Base-by-base conservation (phyloP, 2,797 vertebrate genomes). In the Leptodactylus fallax region DNA sequence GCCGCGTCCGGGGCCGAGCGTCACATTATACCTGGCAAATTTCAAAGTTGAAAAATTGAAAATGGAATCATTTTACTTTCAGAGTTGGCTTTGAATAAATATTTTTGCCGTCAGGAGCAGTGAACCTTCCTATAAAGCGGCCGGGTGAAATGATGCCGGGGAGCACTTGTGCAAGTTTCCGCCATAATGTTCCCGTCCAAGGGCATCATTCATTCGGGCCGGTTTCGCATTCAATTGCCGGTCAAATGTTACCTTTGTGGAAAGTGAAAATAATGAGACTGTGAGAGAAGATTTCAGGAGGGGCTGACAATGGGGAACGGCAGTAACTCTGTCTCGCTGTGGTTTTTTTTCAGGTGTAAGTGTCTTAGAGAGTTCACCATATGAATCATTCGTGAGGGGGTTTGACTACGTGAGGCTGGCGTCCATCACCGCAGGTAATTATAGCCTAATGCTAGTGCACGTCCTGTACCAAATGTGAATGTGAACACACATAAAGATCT, bases 341-440 rank as follows among this genome's bases (percentile, higher is more conserved):
- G 19, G 36, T 82, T 85, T 55, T 2, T 58, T 56, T 80, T 3
- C 93, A 97, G 97, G 97, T 51, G 95, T 97, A 90, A 97, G 94
- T n/a, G 93, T 97, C 72, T 94, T 97, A 94, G 97, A 98, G 91
- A 95, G 92, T 51, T 98, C 95, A 85, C 97, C 97, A 0, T 98
- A 98, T 0, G 97, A 98, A 82, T 96, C 96, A 0, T 96, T 97
- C 83, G 91, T 97, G 91, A 94, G 96, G 71, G 97, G 95, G 82
- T 97, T 96, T 0, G 97, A 97, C 90, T 97, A 97, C 0, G 97
- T 98, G 0, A 96, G 97, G 0, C 94, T 98, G 95, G 97, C 97
- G 1, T 98, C 97, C 90, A 98, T 98, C 74, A 97, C 97, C 7
- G 97, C 97, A 95, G 97, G 97, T 98, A 93, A 91, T 88, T 83